Conservation (phyloP, 1,140 invertebrate genomes). For the Listronotus oregonensis region DNA sequence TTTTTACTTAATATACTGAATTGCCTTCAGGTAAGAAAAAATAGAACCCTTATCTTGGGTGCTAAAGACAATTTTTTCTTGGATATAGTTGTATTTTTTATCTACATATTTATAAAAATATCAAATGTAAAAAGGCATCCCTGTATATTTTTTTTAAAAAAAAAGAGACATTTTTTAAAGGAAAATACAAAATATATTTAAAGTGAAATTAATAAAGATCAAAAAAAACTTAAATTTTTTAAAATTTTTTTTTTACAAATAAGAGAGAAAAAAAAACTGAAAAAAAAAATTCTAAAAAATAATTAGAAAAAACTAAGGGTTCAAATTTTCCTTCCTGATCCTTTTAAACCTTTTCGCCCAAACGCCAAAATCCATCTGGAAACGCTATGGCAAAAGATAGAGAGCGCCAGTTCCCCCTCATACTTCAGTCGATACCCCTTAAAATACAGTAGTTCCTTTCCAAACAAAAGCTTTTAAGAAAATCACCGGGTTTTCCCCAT, state of each 20-base stretch:
- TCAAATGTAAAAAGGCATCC: no score
- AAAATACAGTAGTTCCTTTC: constrained; percentile 75
- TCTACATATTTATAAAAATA: no score
- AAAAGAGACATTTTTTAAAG: no score
- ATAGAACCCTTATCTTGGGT: no score
- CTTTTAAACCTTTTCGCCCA: constrained; percentile 98
- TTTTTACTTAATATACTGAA: no score
- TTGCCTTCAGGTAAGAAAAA: no score
- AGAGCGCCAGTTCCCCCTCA: constrained; percentile 93
- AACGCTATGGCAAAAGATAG: constrained; percentile 95
- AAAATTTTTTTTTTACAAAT: background rate
- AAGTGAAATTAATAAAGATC: no score
- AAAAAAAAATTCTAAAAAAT: background rate
- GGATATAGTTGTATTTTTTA: no score
- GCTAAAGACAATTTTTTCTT: no score
- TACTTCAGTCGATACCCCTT: constrained; percentile 75
- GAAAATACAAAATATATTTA: no score
- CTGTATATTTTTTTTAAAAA: no score
- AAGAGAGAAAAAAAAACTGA: background rate
- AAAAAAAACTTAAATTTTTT: no score
- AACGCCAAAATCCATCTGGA: constrained; percentile 94
- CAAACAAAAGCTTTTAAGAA: constrained; percentile 75
- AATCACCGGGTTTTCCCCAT: constrained; percentile 66
- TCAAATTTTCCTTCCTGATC: constrained; percentile 58
- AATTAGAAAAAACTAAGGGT: background rate